Conservation (phyloP, 1,140 invertebrate genomes). For the Scaptomyza pallida region DNA sequence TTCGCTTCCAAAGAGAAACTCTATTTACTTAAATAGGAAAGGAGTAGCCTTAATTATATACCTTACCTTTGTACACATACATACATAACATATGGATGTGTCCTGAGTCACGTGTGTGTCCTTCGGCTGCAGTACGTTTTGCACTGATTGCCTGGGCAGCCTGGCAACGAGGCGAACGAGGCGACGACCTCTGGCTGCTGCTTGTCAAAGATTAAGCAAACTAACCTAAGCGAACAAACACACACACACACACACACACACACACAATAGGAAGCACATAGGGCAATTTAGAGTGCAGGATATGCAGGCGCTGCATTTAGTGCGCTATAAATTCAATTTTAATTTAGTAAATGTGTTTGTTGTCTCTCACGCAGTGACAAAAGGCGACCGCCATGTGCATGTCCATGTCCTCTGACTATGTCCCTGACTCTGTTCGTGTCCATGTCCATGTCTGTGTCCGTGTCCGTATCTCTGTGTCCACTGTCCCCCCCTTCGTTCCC, state of each 20-base stretch:
- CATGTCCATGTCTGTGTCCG: background rate
- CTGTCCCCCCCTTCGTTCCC: too few species aligned
- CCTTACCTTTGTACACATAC: background rate
- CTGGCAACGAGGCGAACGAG: slow-evolving; percentile 34
- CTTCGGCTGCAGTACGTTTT: slow-evolving; percentile 36
- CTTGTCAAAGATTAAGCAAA: slow-evolving; percentile 82
- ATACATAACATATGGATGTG: too few species aligned
- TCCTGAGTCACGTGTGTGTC: background rate
- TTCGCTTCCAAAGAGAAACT: too few species aligned
- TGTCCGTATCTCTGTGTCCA: too few species aligned
- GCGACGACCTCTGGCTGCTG: slow-evolving; percentile 74
- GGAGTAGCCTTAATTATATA: background rate
- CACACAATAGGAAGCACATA: slow-evolving; percentile 24
- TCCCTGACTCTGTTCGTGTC: slow-evolving; percentile 12
- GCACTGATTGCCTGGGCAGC: slow-evolving; percentile 51
- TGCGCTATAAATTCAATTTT: slow-evolving; percentile 80
- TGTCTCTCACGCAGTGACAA: slow-evolving; percentile 51
- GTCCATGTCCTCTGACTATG: slow-evolving; percentile 24
- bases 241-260: slow-evolving; percentile 43
- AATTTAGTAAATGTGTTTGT: slow-evolving; percentile 81
- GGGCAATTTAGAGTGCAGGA: slow-evolving; percentile 38
- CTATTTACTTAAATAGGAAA: background rate
- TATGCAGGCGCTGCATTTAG: slow-evolving; percentile 77
- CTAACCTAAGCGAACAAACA: slow-evolving; percentile 66
- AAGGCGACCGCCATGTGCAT: slow-evolving; percentile 46